These are phyloP conservation scores for Geothlypis trichas DNA, from an alignment of 2,113 vertebrate species.

Conservation along the genomic window DNA sequence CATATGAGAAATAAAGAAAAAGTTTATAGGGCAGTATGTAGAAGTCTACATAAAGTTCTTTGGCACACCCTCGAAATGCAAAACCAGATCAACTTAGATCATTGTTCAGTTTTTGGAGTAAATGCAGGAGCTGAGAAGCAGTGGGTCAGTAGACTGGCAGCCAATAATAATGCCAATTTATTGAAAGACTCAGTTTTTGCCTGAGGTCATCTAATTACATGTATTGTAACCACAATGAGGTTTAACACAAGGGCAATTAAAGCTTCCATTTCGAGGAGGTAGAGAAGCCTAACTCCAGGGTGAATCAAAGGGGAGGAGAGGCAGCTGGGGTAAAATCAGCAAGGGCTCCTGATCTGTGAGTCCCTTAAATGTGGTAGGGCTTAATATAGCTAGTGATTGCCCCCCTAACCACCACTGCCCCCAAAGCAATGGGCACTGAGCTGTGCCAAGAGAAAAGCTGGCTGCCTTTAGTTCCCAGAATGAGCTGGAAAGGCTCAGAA, in stretches of 20 bases:
- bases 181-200: background rate
- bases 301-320: background rate
- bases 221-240: background rate
- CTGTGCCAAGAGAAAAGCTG: background rate
- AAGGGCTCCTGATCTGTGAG: background rate
- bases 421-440: accelerated
- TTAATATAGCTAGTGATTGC: background rate
- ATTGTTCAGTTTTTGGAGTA: background rate
- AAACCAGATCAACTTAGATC: background rate
- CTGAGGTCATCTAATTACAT: slow-evolving; percentile 10
- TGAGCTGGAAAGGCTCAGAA: background rate
- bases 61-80: background rate
- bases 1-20: background rate
- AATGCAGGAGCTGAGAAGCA: background rate
- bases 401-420: background rate
- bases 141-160: background rate
- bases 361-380: background rate
- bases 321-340: background rate
- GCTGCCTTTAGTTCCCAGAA: background rate
- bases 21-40: background rate
- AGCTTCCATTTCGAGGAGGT: background rate
- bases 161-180: slow-evolving; percentile 24
- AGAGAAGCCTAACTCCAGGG: background rate
- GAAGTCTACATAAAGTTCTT: slow-evolving; percentile 1
- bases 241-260: slow-evolving; percentile 7